phyloP scores from a whole-genome alignment of 2,888 invertebrate genomes.

The Panopea generosa region DNA sequence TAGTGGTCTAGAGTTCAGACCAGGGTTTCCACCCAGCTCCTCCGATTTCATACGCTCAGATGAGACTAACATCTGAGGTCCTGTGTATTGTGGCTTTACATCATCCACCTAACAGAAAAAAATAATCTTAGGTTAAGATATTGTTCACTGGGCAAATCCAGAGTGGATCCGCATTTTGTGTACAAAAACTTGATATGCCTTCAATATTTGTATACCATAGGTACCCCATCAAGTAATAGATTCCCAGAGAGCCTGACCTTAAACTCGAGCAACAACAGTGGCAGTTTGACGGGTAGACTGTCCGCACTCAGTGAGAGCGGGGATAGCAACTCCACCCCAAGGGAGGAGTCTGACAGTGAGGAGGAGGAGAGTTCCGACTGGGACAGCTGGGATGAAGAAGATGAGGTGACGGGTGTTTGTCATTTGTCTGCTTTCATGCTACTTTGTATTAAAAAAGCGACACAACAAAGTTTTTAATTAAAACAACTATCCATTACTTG shows the following conservation, averaged over 20 bases:
- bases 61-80: too few relatives aligned
- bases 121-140: too few relatives aligned
- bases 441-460: neutral
- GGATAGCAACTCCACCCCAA: constrained; percentile 17
- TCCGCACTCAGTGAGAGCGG: constrained; percentile 64
- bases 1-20: too few relatives aligned
- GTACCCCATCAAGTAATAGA: constrained; percentile 49
- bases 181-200: too few relatives aligned
- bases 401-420: constrained; percentile 60
- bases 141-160: too few relatives aligned
- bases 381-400: constrained; percentile 81
- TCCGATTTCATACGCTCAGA: too few relatives aligned
- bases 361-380: constrained; percentile 70
- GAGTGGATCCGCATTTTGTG: too few relatives aligned
- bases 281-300: constrained; percentile 67
- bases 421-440: neutral
- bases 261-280: constrained; percentile 75
- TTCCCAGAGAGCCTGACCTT: constrained; percentile 73
- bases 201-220: too few relatives aligned
- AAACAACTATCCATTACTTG: too few relatives aligned
- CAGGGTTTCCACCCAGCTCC: too few relatives aligned
- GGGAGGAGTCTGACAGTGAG: constrained; percentile 45
- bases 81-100: too few relatives aligned
- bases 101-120: too few relatives aligned
- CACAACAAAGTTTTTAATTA: neutral